Evolutionary conservation across 2,888 invertebrate genomes (phyloP).

Genomic region (Tetheella fluctuosa): DNA sequence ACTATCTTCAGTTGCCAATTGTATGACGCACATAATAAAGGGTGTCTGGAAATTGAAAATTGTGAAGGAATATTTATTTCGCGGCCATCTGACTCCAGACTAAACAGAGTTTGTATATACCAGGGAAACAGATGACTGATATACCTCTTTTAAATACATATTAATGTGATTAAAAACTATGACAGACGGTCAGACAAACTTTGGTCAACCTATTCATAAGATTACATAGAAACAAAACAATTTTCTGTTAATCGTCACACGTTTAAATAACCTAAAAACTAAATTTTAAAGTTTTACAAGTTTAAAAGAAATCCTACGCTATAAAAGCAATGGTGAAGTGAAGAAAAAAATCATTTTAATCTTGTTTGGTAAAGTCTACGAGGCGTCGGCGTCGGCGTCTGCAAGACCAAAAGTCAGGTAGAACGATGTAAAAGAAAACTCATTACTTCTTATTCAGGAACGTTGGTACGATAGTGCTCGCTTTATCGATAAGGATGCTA

Average conservation of each 20-base stretch:
- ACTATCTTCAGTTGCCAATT: slow-evolving; percentile 20
- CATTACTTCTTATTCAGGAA: slow-evolving; percentile 79
- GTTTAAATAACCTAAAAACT: neutral
- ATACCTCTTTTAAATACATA: too few species aligned
- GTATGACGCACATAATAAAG: slow-evolving; percentile 1
- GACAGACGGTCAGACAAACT: too few species aligned
- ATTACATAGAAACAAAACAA: neutral
- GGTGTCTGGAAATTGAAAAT: slow-evolving; percentile 1
- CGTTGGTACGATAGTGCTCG: slow-evolving; percentile 52
- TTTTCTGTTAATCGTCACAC: neutral
- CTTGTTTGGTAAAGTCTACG: slow-evolving; percentile 71
- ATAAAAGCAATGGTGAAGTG: slow-evolving; percentile 45
- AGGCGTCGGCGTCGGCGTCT: slow-evolving; percentile 55
- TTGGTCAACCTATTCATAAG: neutral
- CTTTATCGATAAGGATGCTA: slow-evolving; percentile 40
- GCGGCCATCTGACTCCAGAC: too few species aligned
- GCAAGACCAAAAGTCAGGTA: slow-evolving; percentile 73
- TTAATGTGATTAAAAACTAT: too few species aligned
- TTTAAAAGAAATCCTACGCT: slow-evolving; percentile 32
- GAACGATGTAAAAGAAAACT: slow-evolving; percentile 77
- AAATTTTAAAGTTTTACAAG: neutral
- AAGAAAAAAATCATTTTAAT: slow-evolving; percentile 73
- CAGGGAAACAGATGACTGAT: too few species aligned
- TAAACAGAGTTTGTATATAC: too few species aligned
- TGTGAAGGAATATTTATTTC: neutral